Percentiles rank a stretch among this genome's conserved stretches.
Conservation (phyloP, 2,888 invertebrate genomes). For the Diarsia dahlii region DNA sequence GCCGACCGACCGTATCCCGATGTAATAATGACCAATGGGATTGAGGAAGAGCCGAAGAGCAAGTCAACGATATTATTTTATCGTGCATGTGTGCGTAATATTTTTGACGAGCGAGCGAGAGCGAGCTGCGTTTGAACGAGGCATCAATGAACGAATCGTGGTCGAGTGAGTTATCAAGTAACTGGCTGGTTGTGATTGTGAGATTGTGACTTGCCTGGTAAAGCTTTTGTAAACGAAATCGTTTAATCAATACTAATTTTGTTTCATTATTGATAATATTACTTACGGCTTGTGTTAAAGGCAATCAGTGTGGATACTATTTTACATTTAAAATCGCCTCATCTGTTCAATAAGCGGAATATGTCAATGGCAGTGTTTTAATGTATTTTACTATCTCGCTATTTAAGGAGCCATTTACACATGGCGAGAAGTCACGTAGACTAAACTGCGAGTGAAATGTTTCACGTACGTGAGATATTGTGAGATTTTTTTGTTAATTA, state of each 20-base stretch:
- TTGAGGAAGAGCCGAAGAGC: slow-evolving; percentile 38
- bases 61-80: slow-evolving; percentile 41
- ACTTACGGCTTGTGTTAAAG: slow-evolving; percentile 42
- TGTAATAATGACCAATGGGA: slow-evolving; percentile 48
- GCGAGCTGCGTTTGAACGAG: slow-evolving; percentile 66
- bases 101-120: slow-evolving; percentile 61
- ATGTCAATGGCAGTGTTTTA: slow-evolving; percentile 57
- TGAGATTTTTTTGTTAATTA: slow-evolving; percentile 50
- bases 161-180: slow-evolving; percentile 66
- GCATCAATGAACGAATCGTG: slow-evolving; percentile 59
- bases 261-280: slow-evolving; percentile 35
- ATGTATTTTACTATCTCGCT: slow-evolving; percentile 63
- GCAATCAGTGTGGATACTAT: slow-evolving; percentile 48
- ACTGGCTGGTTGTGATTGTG: slow-evolving; percentile 64
- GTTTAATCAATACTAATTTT: slow-evolving; percentile 65
- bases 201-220: slow-evolving; percentile 56
- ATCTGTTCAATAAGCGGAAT: slow-evolving; percentile 38
- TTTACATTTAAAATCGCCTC: slow-evolving; percentile 29
- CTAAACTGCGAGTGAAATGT: slow-evolving; percentile 70
- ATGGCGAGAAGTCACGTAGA: slow-evolving; percentile 90
- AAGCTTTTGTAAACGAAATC: slow-evolving; percentile 62
- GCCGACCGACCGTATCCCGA: neutral
- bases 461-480: slow-evolving; percentile 62
- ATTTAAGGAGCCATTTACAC: slow-evolving; percentile 88
- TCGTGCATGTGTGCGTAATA: slow-evolving; percentile 55